Percentiles rank a stretch among this genome's conserved stretches.
phyloP scores from a whole-genome alignment of 2,797 vertebrate genomes.

The Columba guinea region DNA sequence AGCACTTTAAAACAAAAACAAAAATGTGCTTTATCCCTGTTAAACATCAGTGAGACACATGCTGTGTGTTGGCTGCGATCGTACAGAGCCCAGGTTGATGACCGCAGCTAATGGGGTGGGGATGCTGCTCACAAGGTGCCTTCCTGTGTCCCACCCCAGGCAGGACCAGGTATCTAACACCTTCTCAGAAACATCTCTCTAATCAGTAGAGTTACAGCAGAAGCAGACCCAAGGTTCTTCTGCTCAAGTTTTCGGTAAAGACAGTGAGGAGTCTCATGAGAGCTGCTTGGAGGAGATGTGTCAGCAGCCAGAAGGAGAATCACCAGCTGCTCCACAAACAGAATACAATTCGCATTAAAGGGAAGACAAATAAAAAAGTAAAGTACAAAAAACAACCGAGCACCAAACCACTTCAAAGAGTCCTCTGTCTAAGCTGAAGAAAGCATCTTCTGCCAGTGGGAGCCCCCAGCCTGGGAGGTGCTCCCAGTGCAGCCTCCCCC shows the following conservation, averaged over 20 bases:
- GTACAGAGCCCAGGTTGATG: rapidly evolving
- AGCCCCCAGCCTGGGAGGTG: not conserved
- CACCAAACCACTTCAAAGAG: not conserved
- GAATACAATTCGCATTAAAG: not conserved
- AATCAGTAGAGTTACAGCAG: not conserved
- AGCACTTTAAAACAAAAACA: not conserved
- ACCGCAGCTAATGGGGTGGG: rapidly evolving
- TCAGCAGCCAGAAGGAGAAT: conserved; percentile 21
- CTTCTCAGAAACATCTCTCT: not conserved
- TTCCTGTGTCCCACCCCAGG: not conserved
- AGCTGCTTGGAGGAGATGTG: not conserved
- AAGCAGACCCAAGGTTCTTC: not conserved
- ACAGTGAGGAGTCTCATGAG: not conserved
- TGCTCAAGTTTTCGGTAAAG: not conserved
- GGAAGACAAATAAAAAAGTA: not conserved
- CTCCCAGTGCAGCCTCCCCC: not conserved
- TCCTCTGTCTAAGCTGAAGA: not conserved
- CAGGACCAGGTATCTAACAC: not conserved
- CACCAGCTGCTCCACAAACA: not conserved
- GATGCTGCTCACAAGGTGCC: not conserved
- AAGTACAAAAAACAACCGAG: not conserved
- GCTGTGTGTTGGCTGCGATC: not conserved
- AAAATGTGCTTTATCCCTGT: not conserved
- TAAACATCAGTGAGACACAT: not conserved
- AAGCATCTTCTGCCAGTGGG: not conserved